Conservation (phyloP, 1,140 invertebrate species). For the Pseudomyrmex dendroicus region DNA sequence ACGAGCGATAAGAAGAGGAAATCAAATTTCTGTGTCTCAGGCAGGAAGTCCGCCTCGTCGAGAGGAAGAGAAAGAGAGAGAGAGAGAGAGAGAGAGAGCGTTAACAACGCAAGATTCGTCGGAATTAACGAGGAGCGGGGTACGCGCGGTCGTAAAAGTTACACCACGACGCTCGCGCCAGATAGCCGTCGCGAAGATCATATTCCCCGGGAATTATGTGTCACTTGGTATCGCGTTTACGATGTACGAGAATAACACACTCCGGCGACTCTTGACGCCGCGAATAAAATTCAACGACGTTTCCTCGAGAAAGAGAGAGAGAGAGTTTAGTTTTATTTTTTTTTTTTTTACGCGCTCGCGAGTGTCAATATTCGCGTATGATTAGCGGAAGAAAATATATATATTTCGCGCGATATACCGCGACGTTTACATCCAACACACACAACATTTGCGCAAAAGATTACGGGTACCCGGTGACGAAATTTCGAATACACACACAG, state of each 20-base stretch:
- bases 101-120: slow-evolving; percentile 10
- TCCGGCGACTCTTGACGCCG: neutral
- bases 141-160: slow-evolving; percentile 13
- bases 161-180: neutral
- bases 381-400: slow-evolving; percentile 27
- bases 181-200: neutral
- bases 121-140: neutral
- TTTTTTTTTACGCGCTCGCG: too few relatives aligned
- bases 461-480: neutral
- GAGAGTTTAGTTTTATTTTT: too few relatives aligned
- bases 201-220: slow-evolving; percentile 22
- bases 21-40: neutral
- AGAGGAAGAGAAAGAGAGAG: neutral
- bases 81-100: too few relatives aligned
- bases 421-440: neutral
- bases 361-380: slow-evolving; percentile 10
- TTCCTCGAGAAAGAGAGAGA: too few relatives aligned
- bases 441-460: slow-evolving; percentile 31
- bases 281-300: neutral
- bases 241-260: slow-evolving; percentile 19
- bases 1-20: slow-evolving; percentile 1
- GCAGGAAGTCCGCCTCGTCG: slow-evolving; percentile 21
- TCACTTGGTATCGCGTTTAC: slow-evolving; percentile 23
- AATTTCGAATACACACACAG: slow-evolving; percentile 33
- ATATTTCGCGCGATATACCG: slow-evolving; percentile 2